Base-by-base conservation (phyloP, 1,140 invertebrate genomes). In the Lutraria rhynchaena region DNA sequence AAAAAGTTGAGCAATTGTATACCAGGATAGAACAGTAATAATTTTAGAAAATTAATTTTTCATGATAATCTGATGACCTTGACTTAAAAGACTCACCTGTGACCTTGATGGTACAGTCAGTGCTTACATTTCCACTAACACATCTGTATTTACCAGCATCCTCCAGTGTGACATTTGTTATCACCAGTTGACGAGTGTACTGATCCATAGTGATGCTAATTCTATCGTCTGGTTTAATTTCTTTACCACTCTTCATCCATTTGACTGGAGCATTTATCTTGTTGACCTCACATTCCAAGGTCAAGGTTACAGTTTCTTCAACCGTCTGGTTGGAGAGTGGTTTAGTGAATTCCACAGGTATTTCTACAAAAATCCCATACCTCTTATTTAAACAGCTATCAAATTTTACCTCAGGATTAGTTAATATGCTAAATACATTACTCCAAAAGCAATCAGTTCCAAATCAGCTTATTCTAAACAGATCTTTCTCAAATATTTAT, bases 161-260 rank as follows among this genome's bases (percentile, higher is more conserved):
- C 22, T 89, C 85, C 13, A 89, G 35, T 3, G 76, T 86, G 17
- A 87, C 85, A 57, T 90, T 85, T 15, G 85, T 75, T 13, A 92
- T 84, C 53, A 86, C 82, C 22, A 92, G 85, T 65, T 87, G 88
- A 46, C 91, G 90, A 9, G 78, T 70, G 53, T 83, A 88, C 11
- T 83, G 83, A 70, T 92, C 90, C 33, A 84, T 81, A 41, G 70
- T 61, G 15, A 90, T 84, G 22, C 97, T 96, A 55, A 98, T 94
- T 81, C 97, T 96, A 87, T 98, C 96, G 70, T 82, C 84, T 24
- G 86, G 81, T 60, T 61, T 74, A 11, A 91, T 58, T 75, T 86
- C 84, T 93, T 98, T 95, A 41, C 96, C 96, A 85, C 96, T 96
- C 91, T 97, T 97, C 90, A 95, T 97, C 98, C 98, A 99, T 81